Base-by-base conservation (phyloP, 2,113 vertebrate species). In the Geococcyx californianus region DNA sequence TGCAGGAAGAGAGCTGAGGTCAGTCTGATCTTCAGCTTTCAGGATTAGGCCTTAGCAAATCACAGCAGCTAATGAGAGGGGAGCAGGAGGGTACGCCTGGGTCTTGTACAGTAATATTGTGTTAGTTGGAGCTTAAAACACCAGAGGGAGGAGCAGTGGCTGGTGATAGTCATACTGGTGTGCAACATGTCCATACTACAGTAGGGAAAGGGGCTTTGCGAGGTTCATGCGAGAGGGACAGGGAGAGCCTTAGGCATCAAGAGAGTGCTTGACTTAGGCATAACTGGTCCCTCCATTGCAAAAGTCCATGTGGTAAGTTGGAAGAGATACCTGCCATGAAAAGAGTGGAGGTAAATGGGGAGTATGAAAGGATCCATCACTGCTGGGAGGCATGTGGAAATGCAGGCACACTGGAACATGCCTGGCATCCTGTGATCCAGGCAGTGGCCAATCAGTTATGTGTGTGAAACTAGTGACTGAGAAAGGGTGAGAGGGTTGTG, bases 121-220 rank as follows among this genome's bases (percentile, higher is more conserved):
- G 6, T n/a, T 74, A 23, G 15, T 11, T n/a, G 28, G 16, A 81
- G 28, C 29, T 76, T 91, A 29, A 56, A 80, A n/a, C 7, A n/a
- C 56, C 26, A 54, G 31, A 26, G 29, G 29, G 16, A 64, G 17
- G 31, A 86, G 29, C 26, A 78, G 34, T 10, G 34, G 23, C 12
- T 59, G 25, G 6, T n/a, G 18, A 40, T 59, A 49, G 5, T 56
- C 78, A 70, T 38, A 20, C 45, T 44, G 24, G 25, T 17, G 13
- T 34, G 31, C 38, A 26, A 59, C 1, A 0, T 13, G 31, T n/a
- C 24, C 3, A 0, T n/a, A 29, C 11, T 59, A 64, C n/a, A 63
- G 21, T 1, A 4, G 7, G 10, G n/a, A 76, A 83, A 76, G 9
- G 7, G 12, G 6, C 23, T 64, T 60, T 13, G 7, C 26, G 20